Evolutionary conservation across 2,888 invertebrate species (phyloP), one percentile per base, ranked within the genome.

Genomic region (Scaptomyza tumidula): DNA sequence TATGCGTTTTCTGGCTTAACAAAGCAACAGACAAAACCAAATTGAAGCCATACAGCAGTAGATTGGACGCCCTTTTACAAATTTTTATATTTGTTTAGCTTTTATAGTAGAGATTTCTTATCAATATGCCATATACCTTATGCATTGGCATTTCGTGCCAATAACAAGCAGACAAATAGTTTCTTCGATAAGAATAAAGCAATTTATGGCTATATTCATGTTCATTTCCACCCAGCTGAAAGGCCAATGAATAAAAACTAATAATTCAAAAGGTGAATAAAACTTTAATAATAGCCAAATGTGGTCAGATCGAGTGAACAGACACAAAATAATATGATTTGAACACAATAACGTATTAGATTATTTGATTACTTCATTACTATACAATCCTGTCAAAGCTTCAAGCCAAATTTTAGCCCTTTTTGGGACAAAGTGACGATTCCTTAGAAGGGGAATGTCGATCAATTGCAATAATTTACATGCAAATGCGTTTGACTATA

Each of bases 401-500:
- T n/a, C 66, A 35, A 19, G 19, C 19, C 19, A 19, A 19, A 44
- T 9, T 31, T 31, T 9, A 3, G 1, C 33, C 10, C 10, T 1
- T 33, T 33, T 10, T 33, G 9, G 9, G 33, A 6, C 10, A 14
- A 9, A 11, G 37, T 48, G 19, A 2, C 19, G 19, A 11, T 11
- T 14, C 39, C 13, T 16, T 11, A 48, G 52, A 39, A 16, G 19
- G 62, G 41, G 41, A 10, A 48, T 44, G 54, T 37, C 65, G 55
- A 52, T 45, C 65, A 74, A 74, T 53, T 83, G 77, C 83, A 83
- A 80, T 80, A 82, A 80, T 80, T 80, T 82, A 82, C 83, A 82
- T 80, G 80, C 77, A 80, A 80, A 80, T 82, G 80, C 80, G 80
- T 76, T 56, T 6, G 82, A 71, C 83, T 65, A 82, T 79, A 80